Conservation (phyloP, 1,140 invertebrate species). For the Ostrea denselamellosa region DNA sequence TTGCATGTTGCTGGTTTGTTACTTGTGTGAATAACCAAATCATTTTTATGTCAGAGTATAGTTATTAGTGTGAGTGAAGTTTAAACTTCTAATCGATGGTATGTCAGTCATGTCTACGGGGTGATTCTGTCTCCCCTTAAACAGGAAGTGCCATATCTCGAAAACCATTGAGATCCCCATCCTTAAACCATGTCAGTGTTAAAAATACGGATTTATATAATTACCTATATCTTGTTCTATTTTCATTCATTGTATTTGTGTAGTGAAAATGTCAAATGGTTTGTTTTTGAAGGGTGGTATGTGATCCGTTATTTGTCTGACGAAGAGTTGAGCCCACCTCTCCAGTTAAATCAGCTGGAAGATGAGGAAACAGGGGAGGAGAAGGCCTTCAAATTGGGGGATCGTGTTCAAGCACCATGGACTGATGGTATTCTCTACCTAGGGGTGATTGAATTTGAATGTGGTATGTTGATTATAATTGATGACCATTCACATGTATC, state of each 20-base stretch:
- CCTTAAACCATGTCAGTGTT: too few species aligned
- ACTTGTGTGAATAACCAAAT: too few species aligned
- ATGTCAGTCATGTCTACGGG: too few species aligned
- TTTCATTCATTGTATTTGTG: not conserved
- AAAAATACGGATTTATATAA: too few species aligned
- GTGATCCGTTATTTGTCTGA: not conserved
- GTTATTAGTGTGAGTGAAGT: too few species aligned
- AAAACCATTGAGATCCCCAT: too few species aligned
- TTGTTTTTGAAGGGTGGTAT: constrained; percentile 26
- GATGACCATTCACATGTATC: not conserved
- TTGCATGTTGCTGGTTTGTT: too few species aligned
- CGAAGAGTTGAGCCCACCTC: not conserved
- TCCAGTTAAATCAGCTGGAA: not conserved
- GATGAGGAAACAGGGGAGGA: constrained; percentile 25
- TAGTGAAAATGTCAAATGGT: not conserved
- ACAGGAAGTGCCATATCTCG: too few species aligned
- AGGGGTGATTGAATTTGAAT: constrained; percentile 25
- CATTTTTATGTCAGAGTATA: too few species aligned
- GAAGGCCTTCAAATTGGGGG: not conserved
- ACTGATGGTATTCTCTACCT: constrained; percentile 10
- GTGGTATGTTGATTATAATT: constrained; percentile 32
- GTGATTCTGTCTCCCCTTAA: too few species aligned
- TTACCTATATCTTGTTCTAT: too few species aligned
- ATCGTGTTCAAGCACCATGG: not conserved
- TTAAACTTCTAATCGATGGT: too few species aligned